Conservation (phyloP, 2,797 vertebrate species). For the Bradypus variegatus region DNA sequence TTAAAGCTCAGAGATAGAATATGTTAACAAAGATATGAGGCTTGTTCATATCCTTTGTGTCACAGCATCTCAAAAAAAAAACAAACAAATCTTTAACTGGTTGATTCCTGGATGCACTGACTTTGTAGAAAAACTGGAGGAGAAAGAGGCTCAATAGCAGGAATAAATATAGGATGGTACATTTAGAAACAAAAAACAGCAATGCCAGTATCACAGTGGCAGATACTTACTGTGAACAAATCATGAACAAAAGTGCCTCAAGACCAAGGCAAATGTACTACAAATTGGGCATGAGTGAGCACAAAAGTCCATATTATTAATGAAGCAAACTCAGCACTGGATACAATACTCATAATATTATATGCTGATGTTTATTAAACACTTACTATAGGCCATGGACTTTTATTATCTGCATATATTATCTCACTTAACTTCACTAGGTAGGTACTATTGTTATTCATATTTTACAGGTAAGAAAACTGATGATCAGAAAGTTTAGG, state of each 20-base stretch:
- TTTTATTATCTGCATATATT: background rate
- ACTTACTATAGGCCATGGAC: background rate
- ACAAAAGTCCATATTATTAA: background rate
- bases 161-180: background rate
- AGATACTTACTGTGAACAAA: conserved; percentile 3
- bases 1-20: background rate
- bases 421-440: background rate
- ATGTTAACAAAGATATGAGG: background rate
- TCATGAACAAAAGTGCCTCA: background rate
- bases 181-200: background rate
- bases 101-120: background rate
- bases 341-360: background rate
- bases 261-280: background rate
- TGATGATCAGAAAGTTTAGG: background rate
- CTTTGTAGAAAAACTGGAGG: background rate
- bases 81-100: background rate
- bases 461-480: too few relatives aligned
- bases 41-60: conserved; percentile 23
- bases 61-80: background rate
- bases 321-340: background rate
- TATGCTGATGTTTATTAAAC: background rate
- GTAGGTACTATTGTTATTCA: too few relatives aligned
- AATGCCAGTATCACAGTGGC: background rate
- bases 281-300: background rate
- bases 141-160: background rate